A percentile compares a stretch with the other conserved stretches of the same genome.
These are phyloP conservation scores for Corythoichthys intestinalis DNA, from an alignment of 2,113 vertebrate genomes.

Conservation along the genomic window DNA sequence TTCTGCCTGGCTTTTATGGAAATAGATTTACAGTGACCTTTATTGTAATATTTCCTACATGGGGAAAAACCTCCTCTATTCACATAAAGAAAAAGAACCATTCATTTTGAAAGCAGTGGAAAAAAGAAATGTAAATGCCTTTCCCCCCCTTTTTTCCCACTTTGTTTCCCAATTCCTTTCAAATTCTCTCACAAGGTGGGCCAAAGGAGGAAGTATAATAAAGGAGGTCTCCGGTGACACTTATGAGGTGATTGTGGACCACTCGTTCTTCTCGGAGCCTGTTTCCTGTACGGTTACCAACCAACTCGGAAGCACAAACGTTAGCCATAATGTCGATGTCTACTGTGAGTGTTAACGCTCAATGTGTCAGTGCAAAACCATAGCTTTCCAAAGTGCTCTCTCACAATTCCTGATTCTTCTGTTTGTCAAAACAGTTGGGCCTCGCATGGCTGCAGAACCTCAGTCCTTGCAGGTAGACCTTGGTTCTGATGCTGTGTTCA, in stretches of 20 bases:
- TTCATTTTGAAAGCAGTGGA: slow-evolving; percentile 41
- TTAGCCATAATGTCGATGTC: slow-evolving; percentile 94
- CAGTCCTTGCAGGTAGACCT: slow-evolving; percentile 94
- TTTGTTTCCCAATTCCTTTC: slow-evolving; percentile 25
- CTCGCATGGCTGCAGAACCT: slow-evolving; percentile 89
- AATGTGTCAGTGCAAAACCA: slow-evolving; percentile 1
- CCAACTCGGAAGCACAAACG: slow-evolving; percentile 90
- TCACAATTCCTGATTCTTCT: not conserved
- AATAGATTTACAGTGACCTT: slow-evolving; percentile 57
- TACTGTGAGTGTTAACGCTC: slow-evolving; percentile 83
- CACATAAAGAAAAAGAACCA: slow-evolving; percentile 37
- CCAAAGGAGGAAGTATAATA: slow-evolving; percentile 89
- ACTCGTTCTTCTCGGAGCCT: slow-evolving; percentile 92
- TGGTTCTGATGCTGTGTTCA: slow-evolving; percentile 90
- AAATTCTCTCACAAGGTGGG: slow-evolving; percentile 80
- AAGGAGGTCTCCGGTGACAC: slow-evolving; percentile 88
- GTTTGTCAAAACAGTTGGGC: slow-evolving; percentile 79
- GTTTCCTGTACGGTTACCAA: slow-evolving; percentile 98
- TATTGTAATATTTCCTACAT: slow-evolving; percentile 44
- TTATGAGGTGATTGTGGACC: slow-evolving; percentile 90
- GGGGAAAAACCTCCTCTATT: slow-evolving; percentile 51
- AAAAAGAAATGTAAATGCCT: slow-evolving; percentile 23
- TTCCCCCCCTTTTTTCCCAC: slow-evolving; percentile 25
- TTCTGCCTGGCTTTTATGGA: slow-evolving; percentile 53
- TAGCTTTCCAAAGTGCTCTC: slow-evolving; percentile 4